These are phyloP conservation scores for Gnathonemus echidnorhynchus DNA, from an alignment of 2,113 vertebrate genomes.

Conservation along the genomic window DNA sequence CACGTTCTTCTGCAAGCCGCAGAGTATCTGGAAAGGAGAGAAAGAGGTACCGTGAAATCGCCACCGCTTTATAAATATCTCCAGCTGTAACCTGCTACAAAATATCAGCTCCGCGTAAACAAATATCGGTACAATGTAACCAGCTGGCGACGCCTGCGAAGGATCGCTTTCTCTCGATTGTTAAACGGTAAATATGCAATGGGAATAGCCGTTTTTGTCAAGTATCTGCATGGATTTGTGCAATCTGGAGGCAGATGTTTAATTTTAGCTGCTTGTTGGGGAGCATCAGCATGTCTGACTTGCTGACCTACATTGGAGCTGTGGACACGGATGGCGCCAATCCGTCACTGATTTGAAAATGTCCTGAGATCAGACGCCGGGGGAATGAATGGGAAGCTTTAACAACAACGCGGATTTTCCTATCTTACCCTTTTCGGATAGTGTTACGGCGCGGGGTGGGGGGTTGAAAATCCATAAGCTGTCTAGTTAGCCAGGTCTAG, in stretches of 20 bases:
- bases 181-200: background rate
- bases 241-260: background rate
- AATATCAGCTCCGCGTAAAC: conserved; percentile 2
- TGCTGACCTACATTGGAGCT: conserved; percentile 59
- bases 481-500: background rate
- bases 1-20: conserved; percentile 86
- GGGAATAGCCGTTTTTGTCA: background rate
- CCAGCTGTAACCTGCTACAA: background rate
- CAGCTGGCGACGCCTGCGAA: background rate
- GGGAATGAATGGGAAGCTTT: conserved; percentile 16
- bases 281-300: conserved; percentile 34
- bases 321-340: conserved; percentile 69
- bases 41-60: conserved; percentile 58
- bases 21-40: conserved; percentile 80
- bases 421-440: background rate
- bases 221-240: background rate
- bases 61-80: conserved; percentile 15
- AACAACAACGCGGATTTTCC: background rate
- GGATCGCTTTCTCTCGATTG: background rate
- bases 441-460: background rate
- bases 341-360: conserved; percentile 57
- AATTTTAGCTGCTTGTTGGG: background rate
- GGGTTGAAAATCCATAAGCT: background rate
- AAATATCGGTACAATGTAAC: background rate
- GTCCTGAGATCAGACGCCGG: conserved; percentile 4